Conservation (phyloP, 1,140 invertebrate genomes). For the Cyclargus thomasi region DNA sequence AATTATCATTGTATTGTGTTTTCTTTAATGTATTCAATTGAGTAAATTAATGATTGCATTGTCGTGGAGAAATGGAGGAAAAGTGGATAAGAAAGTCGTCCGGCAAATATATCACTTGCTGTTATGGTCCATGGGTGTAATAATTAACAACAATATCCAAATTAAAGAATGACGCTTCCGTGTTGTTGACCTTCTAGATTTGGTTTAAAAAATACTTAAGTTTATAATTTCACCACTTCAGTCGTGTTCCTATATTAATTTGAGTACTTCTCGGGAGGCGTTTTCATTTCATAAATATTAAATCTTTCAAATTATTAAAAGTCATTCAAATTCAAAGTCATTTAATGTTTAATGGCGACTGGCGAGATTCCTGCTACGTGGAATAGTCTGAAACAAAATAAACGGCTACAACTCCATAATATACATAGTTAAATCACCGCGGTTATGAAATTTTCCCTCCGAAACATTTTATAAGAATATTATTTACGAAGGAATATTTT, state of each 20-base stretch:
- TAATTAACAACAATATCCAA: too few relatives aligned
- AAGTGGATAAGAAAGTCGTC: too few relatives aligned
- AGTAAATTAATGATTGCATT: neutral
- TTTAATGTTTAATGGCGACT: slow-evolving; percentile 1
- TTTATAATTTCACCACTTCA: neutral
- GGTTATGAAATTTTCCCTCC: slow-evolving; percentile 12
- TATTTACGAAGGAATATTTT: slow-evolving; percentile 21
- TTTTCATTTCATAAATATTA: slow-evolving; percentile 13
- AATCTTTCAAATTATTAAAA: slow-evolving; percentile 14
- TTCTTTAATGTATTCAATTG: neutral
- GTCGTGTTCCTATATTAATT: slow-evolving; percentile 1
- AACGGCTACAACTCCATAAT: neutral
- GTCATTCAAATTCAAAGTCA: slow-evolving; percentile 4
- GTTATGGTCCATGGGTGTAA: too few relatives aligned
- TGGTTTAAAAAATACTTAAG: too few relatives aligned
- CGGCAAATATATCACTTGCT: too few relatives aligned
- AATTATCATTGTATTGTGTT: slow-evolving; percentile 1
- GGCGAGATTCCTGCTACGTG: neutral
- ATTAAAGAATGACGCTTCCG: too few relatives aligned
- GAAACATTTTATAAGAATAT: slow-evolving; percentile 20
- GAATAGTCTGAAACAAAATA: slow-evolving; percentile 7
- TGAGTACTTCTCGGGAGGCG: neutral
- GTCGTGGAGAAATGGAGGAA: neutral
- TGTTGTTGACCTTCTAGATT: too few relatives aligned
- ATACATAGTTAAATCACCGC: neutral